A percentile compares a stretch with the other conserved stretches of the same genome.
These are phyloP conservation scores for Mungos mungo DNA, from an alignment of 2,113 vertebrate genomes.

Conservation along the genomic window DNA sequence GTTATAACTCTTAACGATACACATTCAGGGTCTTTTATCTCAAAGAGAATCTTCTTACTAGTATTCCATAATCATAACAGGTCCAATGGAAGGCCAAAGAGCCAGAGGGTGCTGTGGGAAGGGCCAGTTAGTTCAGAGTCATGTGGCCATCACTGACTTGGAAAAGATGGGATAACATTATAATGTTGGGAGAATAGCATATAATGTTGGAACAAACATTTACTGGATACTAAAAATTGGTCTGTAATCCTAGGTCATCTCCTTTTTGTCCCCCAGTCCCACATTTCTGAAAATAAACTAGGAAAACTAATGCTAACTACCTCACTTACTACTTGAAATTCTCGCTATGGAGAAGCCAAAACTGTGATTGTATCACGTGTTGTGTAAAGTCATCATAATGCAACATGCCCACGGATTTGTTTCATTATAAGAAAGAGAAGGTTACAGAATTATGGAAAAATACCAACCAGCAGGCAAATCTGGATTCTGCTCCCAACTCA, in stretches of 20 bases:
- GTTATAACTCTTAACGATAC: neutral
- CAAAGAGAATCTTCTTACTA: constrained; percentile 45
- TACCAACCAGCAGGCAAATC: neutral
- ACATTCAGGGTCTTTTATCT: neutral
- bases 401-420: neutral
- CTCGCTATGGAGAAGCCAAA: neutral
- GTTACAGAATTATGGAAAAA: neutral
- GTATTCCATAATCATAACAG: neutral
- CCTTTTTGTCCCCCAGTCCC: neutral
- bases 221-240: neutral
- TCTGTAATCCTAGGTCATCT: neutral
- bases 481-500: neutral
- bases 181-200: neutral
- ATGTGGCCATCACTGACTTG: neutral
- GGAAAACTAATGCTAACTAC: neutral
- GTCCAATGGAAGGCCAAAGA: neutral
- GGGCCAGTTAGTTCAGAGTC: neutral
- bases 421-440: neutral
- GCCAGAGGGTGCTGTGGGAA: neutral
- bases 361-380: neutral
- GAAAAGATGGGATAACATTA: neutral
- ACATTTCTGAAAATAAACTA: constrained; percentile 11
- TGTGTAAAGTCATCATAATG: neutral
- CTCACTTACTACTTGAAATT: neutral
- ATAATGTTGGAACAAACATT: neutral